These are phyloP conservation scores for Nymphalis polychloros DNA, from an alignment of 2,888 invertebrate genomes.

Conservation along the genomic window DNA sequence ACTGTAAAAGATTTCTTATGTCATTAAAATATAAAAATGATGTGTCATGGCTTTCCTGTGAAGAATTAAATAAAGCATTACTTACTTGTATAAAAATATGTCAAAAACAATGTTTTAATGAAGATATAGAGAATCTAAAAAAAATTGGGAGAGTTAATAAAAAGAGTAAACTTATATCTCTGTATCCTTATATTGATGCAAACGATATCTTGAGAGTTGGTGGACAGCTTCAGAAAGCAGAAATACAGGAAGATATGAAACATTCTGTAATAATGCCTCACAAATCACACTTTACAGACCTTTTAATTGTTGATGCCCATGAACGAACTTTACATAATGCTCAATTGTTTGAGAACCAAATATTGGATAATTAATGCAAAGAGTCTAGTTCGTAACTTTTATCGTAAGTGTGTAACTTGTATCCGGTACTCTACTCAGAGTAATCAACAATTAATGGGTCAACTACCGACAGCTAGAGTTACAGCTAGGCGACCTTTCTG, in stretches of 20 bases:
- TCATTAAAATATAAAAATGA: too few relatives aligned
- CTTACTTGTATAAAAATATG: too few relatives aligned
- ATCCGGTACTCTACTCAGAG: conserved; percentile 1
- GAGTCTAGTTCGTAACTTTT: background rate
- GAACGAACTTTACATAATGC: background rate
- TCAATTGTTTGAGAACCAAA: background rate
- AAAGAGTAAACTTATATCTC: too few relatives aligned
- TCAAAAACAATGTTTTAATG: too few relatives aligned
- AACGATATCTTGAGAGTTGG: too few relatives aligned
- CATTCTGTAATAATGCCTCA: background rate
- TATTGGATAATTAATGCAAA: conserved; percentile 3
- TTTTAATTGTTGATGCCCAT: conserved; percentile 1
- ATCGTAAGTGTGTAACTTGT: background rate
- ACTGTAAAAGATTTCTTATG: too few relatives aligned
- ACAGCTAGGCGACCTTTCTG: background rate
- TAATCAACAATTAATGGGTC: background rate
- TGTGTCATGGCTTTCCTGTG: too few relatives aligned
- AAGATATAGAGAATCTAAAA: too few relatives aligned
- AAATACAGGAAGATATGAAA: background rate
- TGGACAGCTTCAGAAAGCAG: conserved; percentile 15
- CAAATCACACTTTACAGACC: background rate
- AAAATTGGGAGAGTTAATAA: too few relatives aligned
- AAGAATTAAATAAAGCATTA: too few relatives aligned
- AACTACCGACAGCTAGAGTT: background rate
- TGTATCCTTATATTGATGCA: too few relatives aligned